These are phyloP conservation scores for Drosophila aff. DNA, from an alignment of 1,140 invertebrate genomes.

Conservation along the genomic window DNA sequence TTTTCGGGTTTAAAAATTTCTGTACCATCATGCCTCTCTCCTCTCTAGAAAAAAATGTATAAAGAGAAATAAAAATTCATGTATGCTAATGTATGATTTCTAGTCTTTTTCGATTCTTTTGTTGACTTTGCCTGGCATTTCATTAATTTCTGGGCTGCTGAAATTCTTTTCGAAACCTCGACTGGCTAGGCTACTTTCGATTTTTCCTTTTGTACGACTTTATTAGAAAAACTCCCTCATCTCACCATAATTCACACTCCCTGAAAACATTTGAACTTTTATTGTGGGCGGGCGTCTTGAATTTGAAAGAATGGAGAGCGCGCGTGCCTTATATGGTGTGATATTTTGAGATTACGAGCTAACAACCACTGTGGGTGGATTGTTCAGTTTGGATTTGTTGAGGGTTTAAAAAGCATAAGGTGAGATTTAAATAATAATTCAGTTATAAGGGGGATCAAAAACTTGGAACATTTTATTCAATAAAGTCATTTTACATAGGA, in stretches of 20 bases:
- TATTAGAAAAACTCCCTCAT: conserved; percentile 33
- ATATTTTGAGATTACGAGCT: conserved; percentile 31
- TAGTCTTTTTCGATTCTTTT: conserved; percentile 20
- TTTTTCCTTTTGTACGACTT: conserved; percentile 55
- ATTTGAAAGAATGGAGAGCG: conserved; percentile 24
- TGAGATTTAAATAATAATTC: neutral
- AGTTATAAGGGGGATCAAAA: neutral
- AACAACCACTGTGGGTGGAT: conserved; percentile 30
- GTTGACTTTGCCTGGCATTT: conserved; percentile 46
- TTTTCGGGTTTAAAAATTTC: conserved; percentile 42
- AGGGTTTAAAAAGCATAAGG: neutral
- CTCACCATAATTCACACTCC: conserved; percentile 24
- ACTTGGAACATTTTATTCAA: no score
- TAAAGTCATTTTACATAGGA: no score
- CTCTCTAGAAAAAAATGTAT: conserved; percentile 4
- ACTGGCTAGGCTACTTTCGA: conserved; percentile 63
- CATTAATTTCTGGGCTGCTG: conserved; percentile 59
- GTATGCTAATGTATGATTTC: conserved; percentile 65
- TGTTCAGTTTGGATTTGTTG: conserved; percentile 1
- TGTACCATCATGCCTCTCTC: conserved; percentile 56
- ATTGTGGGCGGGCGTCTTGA: conserved; percentile 22
- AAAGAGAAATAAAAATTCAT: conserved; percentile 55
- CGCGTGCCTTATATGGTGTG: conserved; percentile 41
- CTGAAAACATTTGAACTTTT: conserved; percentile 12
- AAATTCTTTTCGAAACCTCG: conserved; percentile 49